Evolutionary conservation across 2,888 invertebrate genomes (phyloP).

Genomic region (Ornithoptera priamus): DNA sequence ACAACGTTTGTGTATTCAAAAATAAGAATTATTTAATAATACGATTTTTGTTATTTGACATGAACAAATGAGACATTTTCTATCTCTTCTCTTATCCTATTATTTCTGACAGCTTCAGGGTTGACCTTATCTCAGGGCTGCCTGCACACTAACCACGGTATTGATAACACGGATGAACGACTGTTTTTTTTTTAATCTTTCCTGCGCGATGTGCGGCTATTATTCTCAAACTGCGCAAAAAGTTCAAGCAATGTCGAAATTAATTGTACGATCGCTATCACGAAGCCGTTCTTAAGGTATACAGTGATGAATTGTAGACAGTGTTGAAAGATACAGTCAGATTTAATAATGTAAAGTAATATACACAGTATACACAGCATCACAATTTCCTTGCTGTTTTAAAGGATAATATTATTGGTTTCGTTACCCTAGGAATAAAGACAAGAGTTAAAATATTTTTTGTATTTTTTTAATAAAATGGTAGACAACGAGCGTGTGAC

Average conservation of each 20-base stretch:
- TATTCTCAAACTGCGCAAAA: constrained; percentile 51
- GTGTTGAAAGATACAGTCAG: constrained; percentile 12
- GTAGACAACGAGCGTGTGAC: too few species aligned
- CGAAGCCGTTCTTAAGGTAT: constrained; percentile 46
- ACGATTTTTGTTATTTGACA: too few species aligned
- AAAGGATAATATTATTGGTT: too few species aligned
- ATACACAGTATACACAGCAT: too few species aligned
- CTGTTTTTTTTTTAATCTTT: constrained; percentile 44
- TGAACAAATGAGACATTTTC: background rate
- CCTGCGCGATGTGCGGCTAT: constrained; percentile 48
- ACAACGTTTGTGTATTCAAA: too few species aligned
- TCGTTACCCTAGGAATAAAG: too few species aligned
- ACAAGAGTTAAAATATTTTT: too few species aligned
- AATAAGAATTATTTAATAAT: too few species aligned
- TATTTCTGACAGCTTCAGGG: constrained; percentile 8
- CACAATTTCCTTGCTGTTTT: too few species aligned
- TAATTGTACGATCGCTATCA: constrained; percentile 66
- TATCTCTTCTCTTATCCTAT: background rate
- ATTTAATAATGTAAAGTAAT: background rate
- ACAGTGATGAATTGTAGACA: constrained; percentile 40
- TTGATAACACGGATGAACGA: constrained; percentile 47
- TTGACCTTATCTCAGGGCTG: constrained; percentile 51
- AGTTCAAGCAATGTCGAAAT: constrained; percentile 52
- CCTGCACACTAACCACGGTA: constrained; percentile 42
- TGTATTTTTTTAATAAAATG: too few species aligned